Evolutionary conservation across 2,797 vertebrate species (phyloP), one percentile per base, ranked within the genome.

Genomic region (Cyprinella venusta): DNA sequence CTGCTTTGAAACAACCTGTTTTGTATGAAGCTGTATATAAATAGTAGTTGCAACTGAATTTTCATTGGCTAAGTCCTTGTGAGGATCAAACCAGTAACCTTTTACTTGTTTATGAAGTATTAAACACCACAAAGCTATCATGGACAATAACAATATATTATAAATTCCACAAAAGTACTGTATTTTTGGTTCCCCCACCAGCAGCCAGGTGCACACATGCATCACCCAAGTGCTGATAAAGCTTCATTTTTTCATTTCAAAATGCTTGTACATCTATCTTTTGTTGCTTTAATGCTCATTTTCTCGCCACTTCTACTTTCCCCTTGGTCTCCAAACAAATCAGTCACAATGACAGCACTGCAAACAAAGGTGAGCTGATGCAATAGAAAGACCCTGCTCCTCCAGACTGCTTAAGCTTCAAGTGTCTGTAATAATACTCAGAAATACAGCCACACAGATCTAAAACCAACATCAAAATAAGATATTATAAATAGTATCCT

Each of bases 241-340:
- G 54, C 54, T 42, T 61, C 8, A 40, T 42, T 54, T 75, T 56
- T 76, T 76, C 19, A 61, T 76, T 61, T 16, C 13, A 24, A 59
- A 76, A 59, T 59, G 54, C 36, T 26, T 59, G 54, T 76, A 40
- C 74, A 42, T 76, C 36, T 61, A 33, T 61, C 74, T 61, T 61
- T 76, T 76, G n/a, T 42, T 42, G 54, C 74, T 33, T 38, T 59
- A 21, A 69, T 13, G n/a, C 65, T 70, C 16, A 42, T 56, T 59
- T 59, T 61, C 52, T 70, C 52, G 2, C 13, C 65, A 45, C 67
- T 16, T 70, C 15, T 54, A 40, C 64, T 69, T 69, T 12, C 36
- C 24, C 16, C 67, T 70, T n/a, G 52, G 52, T 45, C 65, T 70
- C 67, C 52, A 59, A 61, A 80, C 38, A 80, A 70, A 80, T 70